Percentiles rank a stretch among this genome's conserved stretches.
phyloP scores from a whole-genome alignment of 2,797 vertebrate genomes.

The Lithobates pipiens region DNA sequence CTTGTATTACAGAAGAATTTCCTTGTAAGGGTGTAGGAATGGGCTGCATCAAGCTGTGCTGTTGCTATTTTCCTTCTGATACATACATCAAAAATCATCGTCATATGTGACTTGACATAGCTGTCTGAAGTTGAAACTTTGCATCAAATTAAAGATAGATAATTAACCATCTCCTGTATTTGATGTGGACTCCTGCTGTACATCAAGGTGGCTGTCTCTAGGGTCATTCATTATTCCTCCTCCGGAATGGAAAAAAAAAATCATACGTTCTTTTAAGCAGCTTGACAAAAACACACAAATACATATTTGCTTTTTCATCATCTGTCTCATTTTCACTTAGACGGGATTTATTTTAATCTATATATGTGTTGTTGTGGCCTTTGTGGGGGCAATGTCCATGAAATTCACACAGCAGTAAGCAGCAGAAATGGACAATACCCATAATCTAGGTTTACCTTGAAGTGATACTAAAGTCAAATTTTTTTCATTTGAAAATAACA shows the following conservation, averaged over 20 bases:
- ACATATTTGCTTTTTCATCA: not conserved
- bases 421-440: no score
- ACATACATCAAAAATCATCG: slow-evolving; percentile 26
- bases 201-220: slow-evolving; percentile 14
- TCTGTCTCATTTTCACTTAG: not conserved
- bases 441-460: no score
- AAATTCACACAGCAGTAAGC: no score
- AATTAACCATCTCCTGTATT: slow-evolving; percentile 25
- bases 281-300: not conserved
- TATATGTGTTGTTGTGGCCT: no score
- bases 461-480: no score
- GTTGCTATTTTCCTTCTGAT: slow-evolving; percentile 31
- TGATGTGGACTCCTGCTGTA: slow-evolving; percentile 39
- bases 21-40: slow-evolving; percentile 30
- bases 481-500: no score
- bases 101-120: slow-evolving; percentile 1
- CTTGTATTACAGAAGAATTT: slow-evolving; percentile 4
- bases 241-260: not conserved
- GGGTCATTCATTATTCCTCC: slow-evolving; percentile 22
- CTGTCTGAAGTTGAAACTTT: slow-evolving; percentile 32
- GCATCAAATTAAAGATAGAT: slow-evolving; percentile 39
- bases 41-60: slow-evolving; percentile 43
- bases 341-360: no score
- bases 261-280: not conserved
- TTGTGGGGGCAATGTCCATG: no score